Percentiles rank a stretch among this genome's conserved stretches.
These are phyloP conservation scores for Darevskia nairensis DNA, from an alignment of 2,797 vertebrate species.

Conservation along the genomic window DNA sequence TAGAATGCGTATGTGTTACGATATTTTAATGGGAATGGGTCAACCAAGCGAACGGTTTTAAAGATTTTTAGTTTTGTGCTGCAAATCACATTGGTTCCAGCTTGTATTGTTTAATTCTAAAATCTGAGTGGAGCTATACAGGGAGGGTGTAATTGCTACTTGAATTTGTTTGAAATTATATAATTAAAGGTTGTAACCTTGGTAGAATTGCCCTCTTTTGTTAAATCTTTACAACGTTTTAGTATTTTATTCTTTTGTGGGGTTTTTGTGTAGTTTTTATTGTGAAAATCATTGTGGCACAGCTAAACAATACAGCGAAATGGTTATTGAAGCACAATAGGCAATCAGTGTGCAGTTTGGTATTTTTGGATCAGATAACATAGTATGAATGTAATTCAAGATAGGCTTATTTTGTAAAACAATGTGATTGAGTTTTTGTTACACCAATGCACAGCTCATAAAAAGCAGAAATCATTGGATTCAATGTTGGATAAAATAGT, in stretches of 20 bases:
- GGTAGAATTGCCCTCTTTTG: slow-evolving; percentile 27
- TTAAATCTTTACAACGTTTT: slow-evolving; percentile 44
- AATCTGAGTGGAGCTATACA: slow-evolving; percentile 8
- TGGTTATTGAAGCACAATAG: not conserved
- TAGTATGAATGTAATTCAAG: slow-evolving; percentile 17
- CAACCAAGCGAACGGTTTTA: not conserved
- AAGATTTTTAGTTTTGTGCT: not conserved
- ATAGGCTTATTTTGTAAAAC: slow-evolving; percentile 30
- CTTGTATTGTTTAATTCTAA: slow-evolving; percentile 8
- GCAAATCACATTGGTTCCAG: slow-evolving; percentile 36
- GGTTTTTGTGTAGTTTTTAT: slow-evolving; percentile 32
- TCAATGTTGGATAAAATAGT: not conserved
- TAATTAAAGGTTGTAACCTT: slow-evolving; percentile 9
- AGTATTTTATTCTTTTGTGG: slow-evolving; percentile 30
- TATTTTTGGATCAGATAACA: slow-evolving; percentile 32
- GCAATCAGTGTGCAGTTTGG: not conserved
- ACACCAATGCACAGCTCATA: not conserved
- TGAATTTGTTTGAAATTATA: slow-evolving; percentile 4
- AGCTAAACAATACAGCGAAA: slow-evolving; percentile 30
- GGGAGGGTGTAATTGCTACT: slow-evolving; percentile 8
- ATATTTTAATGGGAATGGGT: not conserved
- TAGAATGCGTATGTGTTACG: too few species aligned
- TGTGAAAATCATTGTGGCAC: slow-evolving; percentile 24
- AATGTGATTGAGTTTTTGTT: slow-evolving; percentile 36
- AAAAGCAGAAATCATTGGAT: not conserved